These are phyloP conservation scores for Polydrusus tereticollis DNA, from an alignment of 2,888 invertebrate genomes.

Conservation along the genomic window DNA sequence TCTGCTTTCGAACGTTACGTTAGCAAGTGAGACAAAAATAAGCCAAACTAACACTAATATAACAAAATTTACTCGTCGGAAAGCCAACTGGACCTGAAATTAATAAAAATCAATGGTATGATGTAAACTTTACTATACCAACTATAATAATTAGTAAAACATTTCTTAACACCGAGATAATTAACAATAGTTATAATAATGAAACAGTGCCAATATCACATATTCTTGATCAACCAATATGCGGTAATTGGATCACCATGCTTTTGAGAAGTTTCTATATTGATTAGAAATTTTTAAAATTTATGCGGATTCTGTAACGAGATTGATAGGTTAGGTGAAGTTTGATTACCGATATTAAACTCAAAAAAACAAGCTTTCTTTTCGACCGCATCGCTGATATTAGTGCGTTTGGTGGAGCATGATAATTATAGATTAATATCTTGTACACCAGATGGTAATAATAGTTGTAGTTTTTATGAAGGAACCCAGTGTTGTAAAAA, in stretches of 20 bases:
- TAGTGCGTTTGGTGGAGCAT: not conserved
- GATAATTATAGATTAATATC: constrained; percentile 1
- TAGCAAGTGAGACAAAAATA: no score
- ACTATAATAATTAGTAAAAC: not conserved
- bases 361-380: not conserved
- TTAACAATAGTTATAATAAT: not conserved
- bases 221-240: not conserved
- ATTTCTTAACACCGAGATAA: not conserved
- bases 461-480: not conserved
- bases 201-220: not conserved
- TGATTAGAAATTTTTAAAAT: not conserved
- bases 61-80: no score
- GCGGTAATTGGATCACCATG: not conserved
- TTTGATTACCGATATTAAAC: not conserved
- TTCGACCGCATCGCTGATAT: not conserved
- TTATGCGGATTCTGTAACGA: not conserved
- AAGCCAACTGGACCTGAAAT: no score
- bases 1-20: no score
- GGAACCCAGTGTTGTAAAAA: not conserved
- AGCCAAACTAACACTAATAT: no score
- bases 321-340: not conserved
- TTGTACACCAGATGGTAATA: not conserved
- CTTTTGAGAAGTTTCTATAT: constrained; percentile 3
- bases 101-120: no score
- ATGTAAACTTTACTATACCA: no score